Evolutionary conservation across 92 coral and sea anemone genomes (phyloP), one percentile per base, ranked within the genome.

Genomic region (Desmophyllum pertusum): DNA sequence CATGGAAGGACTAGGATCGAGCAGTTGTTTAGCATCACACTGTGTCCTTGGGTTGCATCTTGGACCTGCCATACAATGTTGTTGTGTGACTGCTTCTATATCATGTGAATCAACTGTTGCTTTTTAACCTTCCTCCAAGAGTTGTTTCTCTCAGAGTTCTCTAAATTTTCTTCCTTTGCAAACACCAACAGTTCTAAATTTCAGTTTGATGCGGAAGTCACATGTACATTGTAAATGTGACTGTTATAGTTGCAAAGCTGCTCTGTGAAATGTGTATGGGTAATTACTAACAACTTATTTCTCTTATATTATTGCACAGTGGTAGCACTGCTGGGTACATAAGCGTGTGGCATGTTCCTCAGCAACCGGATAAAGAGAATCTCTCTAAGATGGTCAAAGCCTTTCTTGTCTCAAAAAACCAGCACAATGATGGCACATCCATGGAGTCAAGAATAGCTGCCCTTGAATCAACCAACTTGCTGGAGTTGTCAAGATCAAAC

Each of bases 261-360:
- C n/a, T n/a, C n/a, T n/a, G n/a, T n/a, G n/a, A n/a, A n/a, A n/a
- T n/a, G n/a, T n/a, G n/a, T n/a, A n/a, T n/a, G n/a, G 23, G 29
- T 23, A 25, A 17, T 25, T 31, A 35, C 25, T 31, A 42, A 50
- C 15, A 9, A 2, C 19, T 50, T 63, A 37, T 41, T 45, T 43
- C 18, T 73, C 46, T 35, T 37, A 29, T 15, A 46, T 78, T 13
- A 30, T 41, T 29, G 37, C 19, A 40, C 73, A 93, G 97, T 48
- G 97, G 97, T 35, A 91, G 94, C 7, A 83, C 94, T 2, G 91
- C 87, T 41, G 97, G 97, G 9, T 48, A 77, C 17, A 81, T 91
- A n/a, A 78, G 90, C 21, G 88, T 91, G 14, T 93, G 92, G 89
- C 79, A 81, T 73, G 89, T 93, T 10, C 94, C 94, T 42, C 76